Evolutionary conservation across 2,113 vertebrate species (phyloP), one percentile per base, ranked within the genome.

Genomic region (Sphyrna mokarran): DNA sequence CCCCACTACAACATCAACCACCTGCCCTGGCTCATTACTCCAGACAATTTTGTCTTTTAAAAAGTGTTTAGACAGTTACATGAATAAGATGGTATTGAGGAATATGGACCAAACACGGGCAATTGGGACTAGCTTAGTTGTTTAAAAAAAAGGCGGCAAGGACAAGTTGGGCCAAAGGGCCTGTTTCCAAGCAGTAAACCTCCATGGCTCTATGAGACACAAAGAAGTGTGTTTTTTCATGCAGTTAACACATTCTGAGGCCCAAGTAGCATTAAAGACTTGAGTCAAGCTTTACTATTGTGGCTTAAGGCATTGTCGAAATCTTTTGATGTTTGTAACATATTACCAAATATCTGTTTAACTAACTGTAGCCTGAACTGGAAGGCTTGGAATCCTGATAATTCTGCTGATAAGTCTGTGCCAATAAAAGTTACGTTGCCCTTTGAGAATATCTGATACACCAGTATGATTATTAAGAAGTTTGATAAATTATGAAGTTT

Each of bases 241-340:
- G 23, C 85, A 54, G 22, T 76, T 29, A 87, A 87, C 40, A 54
- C 43, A 87, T 87, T 3, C 85, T 26, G 48, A 87, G 40, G 48
- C 10, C 22, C 85, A 54, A 87, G 26, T 87, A 87, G 8, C 54
- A 54, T 87, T 26, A 54, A 87, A 26, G 43, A 54, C 48, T 54
- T 54, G 48, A 54, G 48, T 54, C 43, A 54, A 87, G 23, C 20
- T 87, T 43, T 87, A 43, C 22, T 87, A 20, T 54, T 87, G 85
- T 87, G 85, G 23, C 54, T 87, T 54, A 48, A 80, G 76, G 14
- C 22, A 54, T 13, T 87, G 85, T 87, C 85, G 3, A 87, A 48
- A 43, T 20, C 37, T 83, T 83, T 83, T 83, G 80, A 83, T 83
- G 80, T 83, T n/a, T n/a, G n/a, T 80, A 80, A 80, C 76, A 80